Evolutionary conservation across 2,113 vertebrate genomes (phyloP), one percentile per base, ranked within the genome.

Genomic region (Merops nubicus): DNA sequence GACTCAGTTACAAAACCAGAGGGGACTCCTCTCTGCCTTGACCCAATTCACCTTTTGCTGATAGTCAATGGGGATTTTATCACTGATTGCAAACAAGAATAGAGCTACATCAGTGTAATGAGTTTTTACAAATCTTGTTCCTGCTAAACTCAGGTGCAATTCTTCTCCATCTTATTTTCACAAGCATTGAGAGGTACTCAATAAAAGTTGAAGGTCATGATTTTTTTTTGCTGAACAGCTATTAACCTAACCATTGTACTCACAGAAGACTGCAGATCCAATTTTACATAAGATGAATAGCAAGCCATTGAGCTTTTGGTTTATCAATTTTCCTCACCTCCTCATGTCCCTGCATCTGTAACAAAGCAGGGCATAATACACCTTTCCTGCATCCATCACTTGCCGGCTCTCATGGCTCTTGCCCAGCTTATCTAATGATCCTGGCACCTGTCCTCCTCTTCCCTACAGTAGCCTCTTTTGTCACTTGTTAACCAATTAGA

Each of bases 401-500:
- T 94, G 76, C 63, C 4, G 43, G 74, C 79, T 85, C 84, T 70
- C 4, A 1, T 75, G 82, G 67, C 75, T 87, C 82, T 63, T 60
- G 29, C 94, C 91, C 54, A 93, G 33, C 65, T 19, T 48, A 77
- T 20, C 22, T 85, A 84, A 79, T 6, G n/a, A 81, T 64, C 18
- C 70, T 81, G 91, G 81, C 79, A 97, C 75, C 11, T 4, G 1
- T 70, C 79, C 93, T 96, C 77, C 21, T 82, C 40, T 48, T 82
- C 45, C 0, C 64, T 81, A 76, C 43, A 68, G 64, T 64, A 59
- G 42, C 31, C 86, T 91, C 60, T 91, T 97, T 91, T 91, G 88
- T 97, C 87, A 95, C 91, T 93, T 92, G 36, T 93, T 84, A 93
- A 15, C 40, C 85, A 93, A 68, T 96, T 96, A 91, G 67, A 79